These are phyloP conservation scores for Blera fallax DNA, from an alignment of 2,888 invertebrate genomes.

Conservation along the genomic window DNA sequence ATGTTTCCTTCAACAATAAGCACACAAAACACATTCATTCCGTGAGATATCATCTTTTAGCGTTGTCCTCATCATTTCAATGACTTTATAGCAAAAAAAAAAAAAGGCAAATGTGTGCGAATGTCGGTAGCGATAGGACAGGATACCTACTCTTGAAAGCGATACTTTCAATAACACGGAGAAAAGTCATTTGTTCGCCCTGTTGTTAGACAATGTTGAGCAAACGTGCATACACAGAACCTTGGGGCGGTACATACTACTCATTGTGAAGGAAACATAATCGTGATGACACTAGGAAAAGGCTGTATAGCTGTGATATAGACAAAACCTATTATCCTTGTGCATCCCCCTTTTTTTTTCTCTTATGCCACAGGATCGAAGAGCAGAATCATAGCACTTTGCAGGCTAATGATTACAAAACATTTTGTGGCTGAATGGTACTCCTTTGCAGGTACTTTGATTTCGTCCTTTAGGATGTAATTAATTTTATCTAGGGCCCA, in stretches of 20 bases:
- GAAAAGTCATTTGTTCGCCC: slow-evolving; percentile 37
- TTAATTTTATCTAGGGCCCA: slow-evolving; percentile 36
- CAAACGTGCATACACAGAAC: background rate
- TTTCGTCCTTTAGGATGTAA: slow-evolving; percentile 9
- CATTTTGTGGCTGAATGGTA: slow-evolving; percentile 22
- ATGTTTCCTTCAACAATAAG: slow-evolving; percentile 11
- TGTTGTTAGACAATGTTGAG: slow-evolving; percentile 13
- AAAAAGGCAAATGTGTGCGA: slow-evolving; percentile 35
- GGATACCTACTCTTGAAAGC: slow-evolving; percentile 29
- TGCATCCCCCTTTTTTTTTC: background rate
- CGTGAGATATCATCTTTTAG: slow-evolving; percentile 45
- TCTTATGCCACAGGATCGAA: background rate
- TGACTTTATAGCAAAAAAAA: background rate
- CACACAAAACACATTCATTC: slow-evolving; percentile 22
- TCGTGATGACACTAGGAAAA: background rate
- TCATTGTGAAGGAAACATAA: background rate
- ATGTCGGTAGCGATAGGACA: slow-evolving; percentile 10
- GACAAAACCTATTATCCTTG: background rate
- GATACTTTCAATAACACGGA: slow-evolving; percentile 50
- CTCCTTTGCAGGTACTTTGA: background rate
- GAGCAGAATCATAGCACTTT: background rate
- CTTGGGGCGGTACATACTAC: background rate
- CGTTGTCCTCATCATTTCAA: slow-evolving; percentile 23
- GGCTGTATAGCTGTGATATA: background rate
- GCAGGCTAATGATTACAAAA: slow-evolving; percentile 20